phyloP scores from a whole-genome alignment of 2,888 invertebrate genomes.

The Endomychus coccineus region DNA sequence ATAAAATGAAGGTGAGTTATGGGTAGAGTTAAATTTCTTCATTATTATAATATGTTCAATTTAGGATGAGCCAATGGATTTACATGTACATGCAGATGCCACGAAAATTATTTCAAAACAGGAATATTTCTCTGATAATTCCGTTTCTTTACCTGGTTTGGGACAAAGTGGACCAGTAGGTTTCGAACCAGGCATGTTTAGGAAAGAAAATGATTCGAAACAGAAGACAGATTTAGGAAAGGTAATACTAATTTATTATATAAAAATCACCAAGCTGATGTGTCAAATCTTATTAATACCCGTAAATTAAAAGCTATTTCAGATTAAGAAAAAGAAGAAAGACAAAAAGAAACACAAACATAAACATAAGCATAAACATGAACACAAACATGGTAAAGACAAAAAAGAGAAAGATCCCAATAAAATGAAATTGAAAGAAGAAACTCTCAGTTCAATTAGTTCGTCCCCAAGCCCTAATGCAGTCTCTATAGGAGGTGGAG shows the following conservation, averaged over 20 bases:
- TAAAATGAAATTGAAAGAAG: slow-evolving; percentile 60
- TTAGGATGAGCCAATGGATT: slow-evolving; percentile 34
- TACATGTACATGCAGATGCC: slow-evolving; percentile 30
- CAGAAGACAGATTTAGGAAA: slow-evolving; percentile 51
- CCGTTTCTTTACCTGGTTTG: slow-evolving; percentile 68
- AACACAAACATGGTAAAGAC: slow-evolving; percentile 52
- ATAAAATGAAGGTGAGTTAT: slow-evolving; percentile 27
- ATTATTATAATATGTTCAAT: slow-evolving; percentile 4
- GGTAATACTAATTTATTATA: slow-evolving; percentile 33
- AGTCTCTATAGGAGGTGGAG: no score
- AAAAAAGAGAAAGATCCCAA: slow-evolving; percentile 51
- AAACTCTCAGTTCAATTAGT: slow-evolving; percentile 68
- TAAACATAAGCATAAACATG: slow-evolving; percentile 74
- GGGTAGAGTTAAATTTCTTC: background rate
- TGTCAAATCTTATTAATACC: no score
- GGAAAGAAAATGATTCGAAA: slow-evolving; percentile 46
- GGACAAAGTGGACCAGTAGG: slow-evolving; percentile 66
- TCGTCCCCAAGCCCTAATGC: slow-evolving; percentile 69
- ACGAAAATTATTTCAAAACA: slow-evolving; percentile 46
- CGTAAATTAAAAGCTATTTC: slow-evolving; percentile 18
- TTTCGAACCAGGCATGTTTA: slow-evolving; percentile 81
- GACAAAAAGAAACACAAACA: slow-evolving; percentile 86
- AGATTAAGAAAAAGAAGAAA: slow-evolving; percentile 64
- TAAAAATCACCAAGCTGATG: background rate
- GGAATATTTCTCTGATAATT: slow-evolving; percentile 71